A percentile compares a stretch with the other conserved stretches of the same genome.
phyloP scores from a whole-genome alignment of 2,113 vertebrate genomes.

The Epinephelus moara region DNA sequence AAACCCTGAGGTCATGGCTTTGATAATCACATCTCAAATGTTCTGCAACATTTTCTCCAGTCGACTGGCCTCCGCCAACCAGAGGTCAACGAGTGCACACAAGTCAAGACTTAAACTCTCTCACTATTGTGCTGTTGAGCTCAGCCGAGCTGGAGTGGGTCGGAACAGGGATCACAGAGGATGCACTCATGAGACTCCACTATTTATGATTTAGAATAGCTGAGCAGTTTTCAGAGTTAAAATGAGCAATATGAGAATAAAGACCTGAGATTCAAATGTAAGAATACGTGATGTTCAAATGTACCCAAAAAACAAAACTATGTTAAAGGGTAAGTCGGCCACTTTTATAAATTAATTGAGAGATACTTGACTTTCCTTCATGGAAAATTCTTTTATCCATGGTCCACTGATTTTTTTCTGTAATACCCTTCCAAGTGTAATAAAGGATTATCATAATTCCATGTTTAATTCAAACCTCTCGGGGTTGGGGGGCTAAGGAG shows the following conservation, averaged over 20 bases:
- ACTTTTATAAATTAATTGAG: too few species aligned
- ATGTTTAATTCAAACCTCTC: constrained; percentile 9
- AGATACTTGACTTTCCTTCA: neutral
- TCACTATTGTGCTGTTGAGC: neutral
- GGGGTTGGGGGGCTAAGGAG: neutral
- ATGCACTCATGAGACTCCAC: neutral
- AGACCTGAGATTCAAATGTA: too few species aligned
- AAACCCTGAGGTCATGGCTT: neutral
- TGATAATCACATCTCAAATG: neutral
- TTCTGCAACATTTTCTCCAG: neutral
- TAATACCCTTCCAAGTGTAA: neutral
- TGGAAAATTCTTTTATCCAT: neutral
- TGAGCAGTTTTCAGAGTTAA: neutral
- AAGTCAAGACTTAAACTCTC: neutral
- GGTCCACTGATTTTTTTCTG: neutral
- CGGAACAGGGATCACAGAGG: neutral
- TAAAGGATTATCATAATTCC: constrained; percentile 9
- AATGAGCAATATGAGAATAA: neutral
- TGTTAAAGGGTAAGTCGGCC: too few species aligned
- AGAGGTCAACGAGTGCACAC: neutral
- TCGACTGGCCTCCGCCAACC: neutral
- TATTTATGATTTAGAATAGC: neutral
- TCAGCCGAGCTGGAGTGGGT: neutral
- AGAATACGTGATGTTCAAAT: neutral
- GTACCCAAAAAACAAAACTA: neutral